Base-by-base conservation (phyloP, 2,113 vertebrate genomes). In the Esox niger region DNA sequence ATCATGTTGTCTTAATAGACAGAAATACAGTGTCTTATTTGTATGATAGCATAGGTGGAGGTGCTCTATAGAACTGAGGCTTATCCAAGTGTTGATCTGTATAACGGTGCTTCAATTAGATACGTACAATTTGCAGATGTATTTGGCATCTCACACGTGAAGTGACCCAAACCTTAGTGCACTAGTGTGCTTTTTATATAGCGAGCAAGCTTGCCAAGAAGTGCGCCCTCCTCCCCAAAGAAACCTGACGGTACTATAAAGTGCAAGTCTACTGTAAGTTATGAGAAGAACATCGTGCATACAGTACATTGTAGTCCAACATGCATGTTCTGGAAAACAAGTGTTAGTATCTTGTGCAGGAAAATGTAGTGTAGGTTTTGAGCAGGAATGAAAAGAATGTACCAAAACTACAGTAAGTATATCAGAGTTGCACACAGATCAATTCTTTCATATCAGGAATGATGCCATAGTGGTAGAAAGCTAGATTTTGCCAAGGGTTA, bases 351-450 rank as follows among this genome's bases (percentile, higher is more conserved):
- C 11, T 43, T 33, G 13, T 38, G 35, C 35, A 38, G 77, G 52
- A 55, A 1, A 35, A 25, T 62, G 15, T 56, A 25, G 38, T 81
- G 81, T 69, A 79, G 79, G 69, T 82, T 70, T 55, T 78, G 76
- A 60, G 82, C 66, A 79, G 79, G 74, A 87, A 83, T 80, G 64
- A 73, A 80, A n/a, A n/a, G n/a, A n/a, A n/a, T n/a, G n/a, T n/a
- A n/a, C n/a, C n/a, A n/a, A n/a, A 23, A 49, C 29, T 9, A 81
- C 21, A 75, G 61, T 13, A 67, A 49, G 38, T 52, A 66, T 15
- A 32, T 35, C 62, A 20, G 49, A 23, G 17, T 6, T 52, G 47
- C 47, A 52, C 11, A 6, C n/a, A 52, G 2, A 15, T 17, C 17
- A 52, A 52, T 17, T 15, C 47, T 2, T 17, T 21, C 17, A 23